phyloP scores from a whole-genome alignment of 92 coral and sea anemone genomes.

The Zoanthus sociatus region DNA sequence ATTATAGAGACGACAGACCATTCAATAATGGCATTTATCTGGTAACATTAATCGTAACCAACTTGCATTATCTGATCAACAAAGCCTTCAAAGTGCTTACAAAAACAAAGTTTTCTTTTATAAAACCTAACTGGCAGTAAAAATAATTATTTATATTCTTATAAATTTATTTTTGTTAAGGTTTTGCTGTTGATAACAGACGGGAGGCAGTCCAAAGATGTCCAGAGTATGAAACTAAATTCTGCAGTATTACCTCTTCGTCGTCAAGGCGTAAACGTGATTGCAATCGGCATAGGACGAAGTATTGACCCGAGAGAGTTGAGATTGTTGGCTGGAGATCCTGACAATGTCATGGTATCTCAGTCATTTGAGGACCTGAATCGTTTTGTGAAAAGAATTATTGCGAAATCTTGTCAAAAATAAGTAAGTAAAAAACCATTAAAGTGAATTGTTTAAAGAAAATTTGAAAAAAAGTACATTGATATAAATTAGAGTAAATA shows the following conservation, averaged over 20 bases:
- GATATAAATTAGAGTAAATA: neutral
- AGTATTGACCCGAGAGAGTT: conserved; percentile 70
- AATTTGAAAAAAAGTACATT: neutral
- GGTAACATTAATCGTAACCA: too few relatives aligned
- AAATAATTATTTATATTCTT: neutral
- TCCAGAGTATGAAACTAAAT: conserved; percentile 62
- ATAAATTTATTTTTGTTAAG: conserved; percentile 19
- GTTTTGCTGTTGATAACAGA: conserved; percentile 86
- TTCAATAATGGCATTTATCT: too few relatives aligned
- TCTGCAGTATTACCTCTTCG: conserved; percentile 79
- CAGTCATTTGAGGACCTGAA: conserved; percentile 72
- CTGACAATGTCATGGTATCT: conserved; percentile 69
- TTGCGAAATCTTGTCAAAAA: conserved; percentile 66
- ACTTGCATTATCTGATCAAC: too few relatives aligned
- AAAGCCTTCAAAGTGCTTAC: too few relatives aligned
- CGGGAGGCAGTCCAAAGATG: conserved; percentile 84
- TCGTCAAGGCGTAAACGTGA: conserved; percentile 74
- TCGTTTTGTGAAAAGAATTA: conserved; percentile 76
- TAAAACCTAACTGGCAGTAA: too few relatives aligned
- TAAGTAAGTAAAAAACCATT: conserved; percentile 2
- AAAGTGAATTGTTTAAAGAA: neutral
- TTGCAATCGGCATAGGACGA: conserved; percentile 87
- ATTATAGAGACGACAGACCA: too few relatives aligned
- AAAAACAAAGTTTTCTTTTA: too few relatives aligned
- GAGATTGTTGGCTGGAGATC: conserved; percentile 72